phyloP scores from a whole-genome alignment of 2,888 invertebrate species.

The Tachina fera region DNA sequence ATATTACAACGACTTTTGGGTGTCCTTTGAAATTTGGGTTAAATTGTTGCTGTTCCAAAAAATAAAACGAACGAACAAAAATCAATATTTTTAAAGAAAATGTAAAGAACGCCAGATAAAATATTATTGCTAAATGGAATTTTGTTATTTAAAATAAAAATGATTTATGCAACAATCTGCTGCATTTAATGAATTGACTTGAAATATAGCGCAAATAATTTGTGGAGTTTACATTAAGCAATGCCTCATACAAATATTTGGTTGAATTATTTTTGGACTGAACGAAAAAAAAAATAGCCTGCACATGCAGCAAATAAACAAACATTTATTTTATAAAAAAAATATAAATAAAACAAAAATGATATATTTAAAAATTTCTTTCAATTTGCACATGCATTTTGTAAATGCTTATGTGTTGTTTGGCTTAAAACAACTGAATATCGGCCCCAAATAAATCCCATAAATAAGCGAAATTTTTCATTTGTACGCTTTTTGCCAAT shows the following conservation, averaged over 20 bases:
- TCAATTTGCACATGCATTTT: conserved; percentile 9
- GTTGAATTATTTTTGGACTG: conserved; percentile 2
- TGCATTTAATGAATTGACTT: conserved; percentile 20
- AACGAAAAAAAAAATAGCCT: conserved; percentile 8
- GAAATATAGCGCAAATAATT: conserved; percentile 13
- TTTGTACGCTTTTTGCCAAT: not conserved
- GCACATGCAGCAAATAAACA: not conserved
- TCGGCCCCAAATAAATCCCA: conserved; percentile 30
- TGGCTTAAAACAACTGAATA: not conserved
- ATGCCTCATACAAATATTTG: not conserved
- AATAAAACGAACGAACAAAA: not conserved
- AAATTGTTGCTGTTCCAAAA: conserved; percentile 23
- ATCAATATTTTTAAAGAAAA: conserved; percentile 9
- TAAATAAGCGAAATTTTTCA: conserved; percentile 26
- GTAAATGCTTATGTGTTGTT: not conserved
- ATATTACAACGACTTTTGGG: conserved; percentile 18
- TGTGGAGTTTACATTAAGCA: conserved; percentile 3
- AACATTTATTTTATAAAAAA: not conserved
- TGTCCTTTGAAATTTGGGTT: conserved; percentile 57
- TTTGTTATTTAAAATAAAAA: not conserved
- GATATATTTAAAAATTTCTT: conserved; percentile 24
- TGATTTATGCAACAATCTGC: conserved; percentile 29
- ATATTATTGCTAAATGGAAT: not conserved
- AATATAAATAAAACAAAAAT: conserved; percentile 4
- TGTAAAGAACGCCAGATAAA: not conserved